These are phyloP conservation scores for Loripinus fragilis DNA, from an alignment of 2,888 invertebrate species.

Conservation along the genomic window DNA sequence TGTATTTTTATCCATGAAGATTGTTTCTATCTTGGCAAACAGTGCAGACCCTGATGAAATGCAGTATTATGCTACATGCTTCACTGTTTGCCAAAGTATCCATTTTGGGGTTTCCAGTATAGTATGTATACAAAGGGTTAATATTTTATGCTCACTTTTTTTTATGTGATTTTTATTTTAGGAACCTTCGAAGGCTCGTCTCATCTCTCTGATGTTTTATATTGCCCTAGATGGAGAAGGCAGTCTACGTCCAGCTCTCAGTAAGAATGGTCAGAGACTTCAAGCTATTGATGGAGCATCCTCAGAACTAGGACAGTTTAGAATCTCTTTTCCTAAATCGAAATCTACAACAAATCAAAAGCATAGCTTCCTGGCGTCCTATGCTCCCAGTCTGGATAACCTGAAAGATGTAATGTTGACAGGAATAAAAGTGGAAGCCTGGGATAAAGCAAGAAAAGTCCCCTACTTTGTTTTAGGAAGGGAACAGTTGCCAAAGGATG, in stretches of 20 bases:
- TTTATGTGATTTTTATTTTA: constrained; percentile 63
- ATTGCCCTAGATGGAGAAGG: constrained; percentile 86
- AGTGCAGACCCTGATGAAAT: no score
- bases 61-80: no score
- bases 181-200: constrained; percentile 61
- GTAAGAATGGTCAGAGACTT: constrained; percentile 75
- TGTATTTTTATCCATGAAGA: no score
- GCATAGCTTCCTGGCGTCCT: constrained; percentile 77
- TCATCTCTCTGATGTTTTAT: constrained; percentile 82
- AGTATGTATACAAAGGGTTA: no score
- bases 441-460: constrained; percentile 73
- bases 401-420: constrained; percentile 77
- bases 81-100: no score
- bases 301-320: constrained; percentile 91
- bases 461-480: constrained; percentile 78
- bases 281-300: constrained; percentile 90
- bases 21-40: no score
- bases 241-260: constrained; percentile 71
- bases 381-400: constrained; percentile 72
- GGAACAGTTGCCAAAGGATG: constrained; percentile 76
- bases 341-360: constrained; percentile 56
- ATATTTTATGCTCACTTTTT: no score
- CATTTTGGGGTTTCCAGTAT: no score
- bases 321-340: constrained; percentile 85
- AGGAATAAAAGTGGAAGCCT: constrained; percentile 74